A percentile compares a stretch with the other conserved stretches of the same genome.
These are phyloP conservation scores for Epinotia bilunana DNA, from an alignment of 2,888 invertebrate genomes.

Conservation along the genomic window DNA sequence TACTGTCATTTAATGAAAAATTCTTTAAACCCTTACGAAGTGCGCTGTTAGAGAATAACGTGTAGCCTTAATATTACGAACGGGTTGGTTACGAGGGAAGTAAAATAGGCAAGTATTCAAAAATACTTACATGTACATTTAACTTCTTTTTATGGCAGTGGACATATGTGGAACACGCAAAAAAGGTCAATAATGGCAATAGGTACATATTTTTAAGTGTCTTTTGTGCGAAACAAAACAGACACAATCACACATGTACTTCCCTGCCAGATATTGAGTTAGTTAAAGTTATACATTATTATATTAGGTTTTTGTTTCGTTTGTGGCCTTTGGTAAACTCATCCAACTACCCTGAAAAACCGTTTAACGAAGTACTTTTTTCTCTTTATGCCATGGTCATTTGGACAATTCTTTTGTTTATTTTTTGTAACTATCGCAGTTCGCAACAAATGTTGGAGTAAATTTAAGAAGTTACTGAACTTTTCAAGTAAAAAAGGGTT, in stretches of 20 bases:
- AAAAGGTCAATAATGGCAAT: not conserved
- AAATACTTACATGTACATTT: too few relatives aligned
- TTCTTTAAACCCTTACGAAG: not conserved
- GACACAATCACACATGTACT: not conserved
- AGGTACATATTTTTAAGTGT: not conserved
- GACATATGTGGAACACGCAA: not conserved
- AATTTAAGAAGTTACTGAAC: not conserved
- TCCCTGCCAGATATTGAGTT: too few relatives aligned
- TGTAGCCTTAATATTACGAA: not conserved
- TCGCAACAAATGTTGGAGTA: not conserved
- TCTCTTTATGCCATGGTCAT: too few relatives aligned
- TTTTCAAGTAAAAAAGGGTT: not conserved
- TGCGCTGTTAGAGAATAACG: not conserved
- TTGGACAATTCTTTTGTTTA: too few relatives aligned
- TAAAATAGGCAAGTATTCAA: not conserved
- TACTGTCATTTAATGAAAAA: not conserved
- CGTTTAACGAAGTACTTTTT: too few relatives aligned
- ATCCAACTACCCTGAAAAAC: too few relatives aligned
- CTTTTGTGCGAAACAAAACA: not conserved
- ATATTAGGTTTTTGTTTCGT: too few relatives aligned
- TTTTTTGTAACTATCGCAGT: too few relatives aligned
- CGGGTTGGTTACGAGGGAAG: not conserved
- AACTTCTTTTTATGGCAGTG: not conserved
- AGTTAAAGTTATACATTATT: too few relatives aligned
- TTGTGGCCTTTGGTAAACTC: too few relatives aligned